phyloP scores from a whole-genome alignment of 92 coral and sea anemone species.

The Meandrina meandrites region DNA sequence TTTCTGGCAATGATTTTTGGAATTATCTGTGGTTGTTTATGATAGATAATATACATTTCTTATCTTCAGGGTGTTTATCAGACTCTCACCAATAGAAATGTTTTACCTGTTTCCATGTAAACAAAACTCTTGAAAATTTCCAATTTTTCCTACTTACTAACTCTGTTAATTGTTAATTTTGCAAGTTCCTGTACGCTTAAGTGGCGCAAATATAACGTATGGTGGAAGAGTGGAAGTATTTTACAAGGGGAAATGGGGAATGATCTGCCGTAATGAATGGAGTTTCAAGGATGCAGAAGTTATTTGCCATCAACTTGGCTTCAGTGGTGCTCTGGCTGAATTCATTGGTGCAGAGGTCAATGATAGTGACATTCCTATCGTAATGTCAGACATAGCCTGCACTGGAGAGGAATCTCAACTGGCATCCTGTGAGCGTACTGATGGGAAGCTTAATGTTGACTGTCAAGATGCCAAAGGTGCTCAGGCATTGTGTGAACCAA shows the following conservation, averaged over 20 bases:
- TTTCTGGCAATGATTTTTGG: no score
- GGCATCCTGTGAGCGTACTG: neutral
- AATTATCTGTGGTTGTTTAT: no score
- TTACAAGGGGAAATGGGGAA: conserved; percentile 14
- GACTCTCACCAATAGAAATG: no score
- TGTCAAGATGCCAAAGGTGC: conserved; percentile 3
- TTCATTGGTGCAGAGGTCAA: neutral
- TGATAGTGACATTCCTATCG: neutral
- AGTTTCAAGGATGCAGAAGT: neutral
- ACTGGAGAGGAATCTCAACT: neutral
- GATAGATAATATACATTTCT: no score
- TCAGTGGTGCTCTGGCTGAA: neutral
- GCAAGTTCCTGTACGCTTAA: conserved; percentile 4
- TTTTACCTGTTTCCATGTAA: no score
- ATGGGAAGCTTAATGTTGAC: conserved; percentile 6
- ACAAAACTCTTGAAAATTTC: no score
- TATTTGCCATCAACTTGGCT: conserved; percentile 6
- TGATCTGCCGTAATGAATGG: conserved; percentile 4
- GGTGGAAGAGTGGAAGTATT: conserved; percentile 27
- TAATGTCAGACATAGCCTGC: neutral
- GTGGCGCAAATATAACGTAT: neutral
- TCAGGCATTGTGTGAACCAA: conserved; percentile 15
- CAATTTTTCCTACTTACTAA: neutral
- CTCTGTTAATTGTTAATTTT: neutral
- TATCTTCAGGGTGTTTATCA: no score